A percentile compares a stretch with the other conserved stretches of the same genome.
These are phyloP conservation scores for Sitobion miscanthi DNA, from an alignment of 1,140 invertebrate species.

Conservation along the genomic window DNA sequence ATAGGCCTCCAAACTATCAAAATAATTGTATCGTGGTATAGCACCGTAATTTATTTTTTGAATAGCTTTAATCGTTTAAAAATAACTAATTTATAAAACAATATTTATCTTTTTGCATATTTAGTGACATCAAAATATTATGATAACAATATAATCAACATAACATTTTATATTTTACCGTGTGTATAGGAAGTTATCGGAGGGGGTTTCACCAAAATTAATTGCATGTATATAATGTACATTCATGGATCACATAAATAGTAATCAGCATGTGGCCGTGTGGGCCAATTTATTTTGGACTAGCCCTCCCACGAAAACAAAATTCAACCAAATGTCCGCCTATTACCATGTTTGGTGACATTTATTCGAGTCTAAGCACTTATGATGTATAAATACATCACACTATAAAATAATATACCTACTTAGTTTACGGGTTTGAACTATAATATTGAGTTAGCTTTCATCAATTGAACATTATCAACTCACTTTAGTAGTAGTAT, in stretches of 20 bases:
- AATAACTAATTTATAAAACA: background rate
- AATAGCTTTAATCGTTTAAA: too few relatives aligned
- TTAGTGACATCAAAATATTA: background rate
- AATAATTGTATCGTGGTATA: too few relatives aligned
- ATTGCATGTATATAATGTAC: too few relatives aligned
- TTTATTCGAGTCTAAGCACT: background rate
- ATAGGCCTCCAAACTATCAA: too few relatives aligned
- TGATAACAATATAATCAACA: too few relatives aligned
- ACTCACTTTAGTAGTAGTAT: constrained; percentile 9
- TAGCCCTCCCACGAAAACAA: background rate
- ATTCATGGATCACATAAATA: too few relatives aligned
- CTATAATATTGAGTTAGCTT: background rate
- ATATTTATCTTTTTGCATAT: background rate
- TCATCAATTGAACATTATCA: background rate
- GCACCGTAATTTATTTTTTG: too few relatives aligned
- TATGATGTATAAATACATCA: background rate
- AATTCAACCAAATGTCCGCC: too few relatives aligned
- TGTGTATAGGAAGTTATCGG: background rate
- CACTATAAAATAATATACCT: too few relatives aligned
- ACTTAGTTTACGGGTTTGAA: background rate
- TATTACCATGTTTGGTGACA: background rate
- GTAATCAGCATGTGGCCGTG: too few relatives aligned
- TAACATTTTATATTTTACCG: too few relatives aligned
- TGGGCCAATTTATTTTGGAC: too few relatives aligned
- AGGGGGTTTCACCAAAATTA: background rate